Percentiles rank a stretch among this genome's conserved stretches.
These are phyloP conservation scores for Ennomos erosarius DNA, from an alignment of 2,888 invertebrate genomes.

Conservation along the genomic window DNA sequence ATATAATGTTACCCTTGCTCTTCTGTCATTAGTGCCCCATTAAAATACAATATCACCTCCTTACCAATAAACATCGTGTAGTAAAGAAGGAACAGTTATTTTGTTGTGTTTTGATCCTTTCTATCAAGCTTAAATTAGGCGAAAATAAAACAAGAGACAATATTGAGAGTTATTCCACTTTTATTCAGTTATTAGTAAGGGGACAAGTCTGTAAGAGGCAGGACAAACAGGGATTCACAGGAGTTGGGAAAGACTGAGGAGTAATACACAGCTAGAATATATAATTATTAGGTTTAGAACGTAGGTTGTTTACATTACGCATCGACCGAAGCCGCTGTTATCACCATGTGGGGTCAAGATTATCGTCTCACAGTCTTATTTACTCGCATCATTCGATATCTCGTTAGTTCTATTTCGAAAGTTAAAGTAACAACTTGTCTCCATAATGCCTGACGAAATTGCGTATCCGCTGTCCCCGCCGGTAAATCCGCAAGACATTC, in stretches of 20 bases:
- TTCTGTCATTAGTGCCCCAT: too few species aligned
- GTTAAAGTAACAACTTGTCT: conserved; percentile 36
- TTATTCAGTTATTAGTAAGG: too few species aligned
- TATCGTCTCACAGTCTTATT: conserved; percentile 56
- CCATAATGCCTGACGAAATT: conserved; percentile 85
- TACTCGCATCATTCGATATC: conserved; percentile 44
- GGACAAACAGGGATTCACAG: too few species aligned
- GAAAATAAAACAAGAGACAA: too few species aligned
- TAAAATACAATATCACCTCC: too few species aligned
- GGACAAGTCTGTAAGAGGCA: not conserved
- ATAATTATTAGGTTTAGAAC: conserved; percentile 23
- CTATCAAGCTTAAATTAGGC: too few species aligned
- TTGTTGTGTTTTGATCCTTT: too few species aligned
- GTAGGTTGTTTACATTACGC: conserved; percentile 68
- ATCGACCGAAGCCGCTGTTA: conserved; percentile 66
- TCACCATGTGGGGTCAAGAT: conserved; percentile 67
- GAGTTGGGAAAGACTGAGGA: too few species aligned
- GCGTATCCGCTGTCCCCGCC: conserved; percentile 82
- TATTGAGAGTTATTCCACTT: too few species aligned
- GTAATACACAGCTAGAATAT: not conserved
- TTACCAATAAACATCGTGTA: too few species aligned
- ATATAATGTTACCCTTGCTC: too few species aligned
- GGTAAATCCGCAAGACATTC: conserved; percentile 80
- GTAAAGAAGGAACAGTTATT: too few species aligned
- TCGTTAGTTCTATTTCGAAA: conserved; percentile 52